Base-by-base conservation (phyloP, 1,140 invertebrate genomes). In the Diachasmimorpha longicaudata region DNA sequence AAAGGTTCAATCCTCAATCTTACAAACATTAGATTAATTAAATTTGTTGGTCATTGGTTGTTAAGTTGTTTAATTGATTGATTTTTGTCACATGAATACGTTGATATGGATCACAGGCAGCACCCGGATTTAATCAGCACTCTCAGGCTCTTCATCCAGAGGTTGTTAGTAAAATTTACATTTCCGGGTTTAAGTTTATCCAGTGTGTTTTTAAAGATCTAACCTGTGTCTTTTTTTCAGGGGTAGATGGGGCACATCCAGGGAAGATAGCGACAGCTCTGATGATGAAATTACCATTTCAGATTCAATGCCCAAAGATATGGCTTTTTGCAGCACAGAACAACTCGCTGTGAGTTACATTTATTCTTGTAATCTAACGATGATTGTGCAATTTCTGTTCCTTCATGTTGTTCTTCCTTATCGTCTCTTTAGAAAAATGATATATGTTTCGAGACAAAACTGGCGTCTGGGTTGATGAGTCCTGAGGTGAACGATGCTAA, bases 381-480 rank as follows among this genome's bases (percentile, higher is more conserved):
- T 75, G 72, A 52, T 74, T 39, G 23, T 76, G 37, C 37, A 71
- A 69, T 78, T 25, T 58, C 25, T 70, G 13, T 69, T 77, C 66
- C 63, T 70, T 76, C 70, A 70, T 31, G 31, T 31, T 31, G 31
- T 31, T 31, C 68, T 31, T n/a, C 67, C 72, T 55, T 52, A 66
- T 78, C 68, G 39, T 72, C 39, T 19, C 74, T 76, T 81, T 80
- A 92, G 91, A 86, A 87, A 83, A 92, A 90, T 82, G 90, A 91
- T 80, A 89, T 92, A 82, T 89, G 87, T 70, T 77, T 88, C 9
- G 80, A 84, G 0, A 91, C 90, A 0, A 89, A 89, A 82, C 84
- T 88, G 76, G 85, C 89, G 46, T 89, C 86, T 72, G 91, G 90
- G n/a, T 79, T 89, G 46, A 75, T 82, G 31, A 77, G 86, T 5